Base-by-base conservation (phyloP, 2,888 invertebrate species). In the Hypomecis atomaria region DNA sequence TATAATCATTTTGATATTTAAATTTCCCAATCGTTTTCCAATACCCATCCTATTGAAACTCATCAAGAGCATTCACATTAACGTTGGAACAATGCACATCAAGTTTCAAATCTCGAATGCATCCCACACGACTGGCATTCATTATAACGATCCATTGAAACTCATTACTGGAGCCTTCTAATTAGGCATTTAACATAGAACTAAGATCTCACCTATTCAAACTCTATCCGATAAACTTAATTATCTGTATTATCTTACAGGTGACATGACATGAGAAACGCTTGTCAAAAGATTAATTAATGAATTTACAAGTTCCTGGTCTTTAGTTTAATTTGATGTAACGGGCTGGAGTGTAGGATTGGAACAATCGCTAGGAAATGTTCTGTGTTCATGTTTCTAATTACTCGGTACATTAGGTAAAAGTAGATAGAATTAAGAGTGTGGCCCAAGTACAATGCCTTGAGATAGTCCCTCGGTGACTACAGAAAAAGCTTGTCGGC, bases 121-220 rank as follows among this genome's bases (percentile, higher is more conserved):
- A 67, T 78, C 79, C 83, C 83, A 85, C 85, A 79, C 81, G 72
- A 71, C 75, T 48, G 13, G 69, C 71, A 58, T 63, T 70, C 71
- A 78, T 76, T 84, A 81, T 85, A 89, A 89, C 83, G 86, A 83
- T 78, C 84, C 84, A 89, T 89, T 87, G 81, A 88, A 84, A 81
- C 73, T 76, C 77, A 67, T 67, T 78, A 76, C 79, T 75, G 57
- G 13, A 76, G 68, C 69, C 83, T 73, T 81, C 83, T 89, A 88
- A 89, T 88, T 88, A 89, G 80, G 73, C 75, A 85, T 83, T 83
- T 82, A 79, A 80, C 75, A 78, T 73, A 83, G 71, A 81, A 75
- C 77, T 84, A 82, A 84, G 84, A 86, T 83, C 79, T 76, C 78
- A 76, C 72, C 86, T 78, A 90, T 90, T 88, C 82, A 89, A 86